Evolutionary conservation across 2,888 invertebrate genomes (phyloP).

Genomic region (Busseola fusca): DNA sequence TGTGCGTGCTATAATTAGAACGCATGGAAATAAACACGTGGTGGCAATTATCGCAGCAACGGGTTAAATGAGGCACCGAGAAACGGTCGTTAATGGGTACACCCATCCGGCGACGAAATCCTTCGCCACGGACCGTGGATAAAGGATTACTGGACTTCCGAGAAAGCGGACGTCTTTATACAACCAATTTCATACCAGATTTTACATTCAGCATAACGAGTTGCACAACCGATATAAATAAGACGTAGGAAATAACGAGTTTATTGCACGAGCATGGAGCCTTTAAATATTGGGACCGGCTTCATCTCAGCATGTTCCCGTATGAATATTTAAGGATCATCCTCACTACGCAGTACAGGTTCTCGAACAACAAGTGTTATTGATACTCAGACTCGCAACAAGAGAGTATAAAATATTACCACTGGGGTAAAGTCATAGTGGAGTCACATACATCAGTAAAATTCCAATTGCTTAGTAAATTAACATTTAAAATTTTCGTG

Average conservation of each 20-base stretch:
- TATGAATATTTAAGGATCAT: conserved; percentile 68
- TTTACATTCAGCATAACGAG: conserved; percentile 69
- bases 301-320: conserved; percentile 26
- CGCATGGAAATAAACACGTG: conserved; percentile 88
- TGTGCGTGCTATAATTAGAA: conserved; percentile 87
- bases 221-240: conserved; percentile 75
- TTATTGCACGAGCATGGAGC: conserved; percentile 64
- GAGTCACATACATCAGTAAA: conserved; percentile 68
- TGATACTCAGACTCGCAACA: conserved; percentile 38
- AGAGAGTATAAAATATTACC: conserved; percentile 60
- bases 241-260: conserved; percentile 70
- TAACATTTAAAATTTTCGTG: conserved; percentile 71
- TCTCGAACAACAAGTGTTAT: conserved; percentile 27
- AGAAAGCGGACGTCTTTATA: conserved; percentile 74
- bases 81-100: conserved; percentile 86
- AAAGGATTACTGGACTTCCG: conserved; percentile 78
- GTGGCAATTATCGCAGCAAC: conserved; percentile 88
- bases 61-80: conserved; percentile 88
- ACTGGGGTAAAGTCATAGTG: conserved; percentile 58
- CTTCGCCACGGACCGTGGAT: conserved; percentile 69
- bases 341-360: conserved; percentile 37
- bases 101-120: conserved; percentile 84
- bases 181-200: conserved; percentile 67
- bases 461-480: conserved; percentile 70
- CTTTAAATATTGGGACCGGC: conserved; percentile 44